Base-by-base conservation (phyloP, 92 coral and sea anemone genomes). In the Heliopora coerulea region DNA sequence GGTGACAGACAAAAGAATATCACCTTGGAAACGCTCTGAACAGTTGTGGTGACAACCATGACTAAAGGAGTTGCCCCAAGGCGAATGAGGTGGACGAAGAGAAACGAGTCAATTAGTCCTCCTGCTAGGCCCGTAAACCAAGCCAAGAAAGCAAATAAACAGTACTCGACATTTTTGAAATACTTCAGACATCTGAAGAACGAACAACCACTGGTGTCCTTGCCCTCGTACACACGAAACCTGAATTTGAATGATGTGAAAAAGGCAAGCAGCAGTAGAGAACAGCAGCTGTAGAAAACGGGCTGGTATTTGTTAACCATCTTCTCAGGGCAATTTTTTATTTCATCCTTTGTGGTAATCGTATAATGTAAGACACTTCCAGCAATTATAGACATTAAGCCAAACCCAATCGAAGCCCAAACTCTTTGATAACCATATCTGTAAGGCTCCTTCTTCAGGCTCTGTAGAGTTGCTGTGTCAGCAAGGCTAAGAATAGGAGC, bases 381-480 rank as follows among this genome's bases (percentile, higher is more conserved):
- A n/a, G 96, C 85, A 27, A 89, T 83, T 64, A 92, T 87, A 9
- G 97, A 96, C 72, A 84, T 81, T 0, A 89, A 34, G 0, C 96
- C 96, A 91, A 88, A 92, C 2, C 97, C 97, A 8, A 92, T 79
- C 35, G 87, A 87, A 3, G 92, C 92, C 96, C 96, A 92, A 29
- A 87, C 65, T 42, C 92, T 77, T 79, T 85, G 97, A 31, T 83
- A 86, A 19, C 97, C 97, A 59, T 92, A 92, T 37, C 74, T 90
- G 21, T 85, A 81, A 1, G 96, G 97, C 27, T 83, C 79, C 44
- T 89, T 89, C 20, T 80, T 96, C 19, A 92, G 83, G 64, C 85
- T 90, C 67, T 92, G 97, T 69, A 92, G 76, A 0, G 93, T 81
- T 0, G 97, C 97, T 1, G 91, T 88, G 34, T 92, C 97, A 9